Evolutionary conservation across 2,797 vertebrate genomes (phyloP).

Genomic region (Macropus fuliginosus): DNA sequence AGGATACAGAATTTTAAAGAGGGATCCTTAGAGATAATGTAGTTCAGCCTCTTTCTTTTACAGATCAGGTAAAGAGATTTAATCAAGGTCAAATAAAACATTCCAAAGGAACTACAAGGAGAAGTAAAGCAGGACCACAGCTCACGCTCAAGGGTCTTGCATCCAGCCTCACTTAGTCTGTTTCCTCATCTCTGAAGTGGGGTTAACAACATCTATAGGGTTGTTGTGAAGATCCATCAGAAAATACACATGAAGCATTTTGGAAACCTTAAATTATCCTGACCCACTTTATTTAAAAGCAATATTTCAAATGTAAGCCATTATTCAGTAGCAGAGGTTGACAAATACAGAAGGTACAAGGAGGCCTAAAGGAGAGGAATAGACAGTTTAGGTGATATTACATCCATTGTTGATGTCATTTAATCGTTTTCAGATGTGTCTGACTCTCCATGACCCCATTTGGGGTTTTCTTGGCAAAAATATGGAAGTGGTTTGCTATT

Average conservation of each 20-base stretch:
- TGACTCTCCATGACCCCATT: background rate
- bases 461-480: background rate
- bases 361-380: background rate
- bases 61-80: background rate
- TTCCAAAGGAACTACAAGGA: background rate
- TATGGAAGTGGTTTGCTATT: background rate
- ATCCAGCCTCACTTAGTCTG: background rate
- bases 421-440: background rate
- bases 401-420: background rate
- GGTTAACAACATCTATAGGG: background rate
- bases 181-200: background rate
- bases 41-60: background rate
- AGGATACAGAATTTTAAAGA: background rate
- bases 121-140: background rate
- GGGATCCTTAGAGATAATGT: background rate
- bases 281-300: background rate
- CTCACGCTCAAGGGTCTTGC: background rate
- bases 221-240: background rate
- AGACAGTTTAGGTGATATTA: background rate
- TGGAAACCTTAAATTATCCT: background rate
- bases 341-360: background rate
- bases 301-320: background rate
- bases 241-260: background rate
- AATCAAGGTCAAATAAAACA: background rate
- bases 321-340: background rate